Percentiles rank a stretch among this genome's conserved stretches.
These are phyloP conservation scores for Stenurella melanura DNA, from an alignment of 2,888 invertebrate genomes.

Conservation along the genomic window DNA sequence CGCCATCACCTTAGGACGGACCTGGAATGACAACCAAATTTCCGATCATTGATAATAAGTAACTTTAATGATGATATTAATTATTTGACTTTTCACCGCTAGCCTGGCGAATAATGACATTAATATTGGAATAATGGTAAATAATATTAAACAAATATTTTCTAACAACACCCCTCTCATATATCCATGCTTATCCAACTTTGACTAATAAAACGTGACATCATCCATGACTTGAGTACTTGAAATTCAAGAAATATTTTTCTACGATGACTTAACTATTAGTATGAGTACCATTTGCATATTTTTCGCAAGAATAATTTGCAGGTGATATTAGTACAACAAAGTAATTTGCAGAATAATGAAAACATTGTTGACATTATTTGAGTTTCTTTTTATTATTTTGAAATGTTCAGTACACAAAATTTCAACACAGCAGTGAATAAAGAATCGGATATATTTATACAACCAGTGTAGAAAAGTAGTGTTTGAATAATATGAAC, in stretches of 20 bases:
- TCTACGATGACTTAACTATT: background rate
- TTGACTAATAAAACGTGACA: background rate
- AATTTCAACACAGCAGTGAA: background rate
- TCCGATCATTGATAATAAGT: too few species aligned
- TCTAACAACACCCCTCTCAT: too few species aligned
- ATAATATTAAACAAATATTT: too few species aligned
- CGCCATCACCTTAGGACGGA: too few species aligned
- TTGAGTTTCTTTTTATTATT: background rate
- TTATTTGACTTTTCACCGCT: too few species aligned
- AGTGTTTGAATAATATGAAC: too few species aligned
- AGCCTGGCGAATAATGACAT: too few species aligned
- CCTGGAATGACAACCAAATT: too few species aligned
- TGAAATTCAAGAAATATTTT: background rate
- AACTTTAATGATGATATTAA: too few species aligned
- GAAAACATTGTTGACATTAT: background rate
- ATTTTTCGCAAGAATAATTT: slow-evolving; percentile 7
- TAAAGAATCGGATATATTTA: background rate
- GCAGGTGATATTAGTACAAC: background rate
- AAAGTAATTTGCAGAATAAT: background rate
- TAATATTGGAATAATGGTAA: too few species aligned
- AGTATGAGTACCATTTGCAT: background rate
- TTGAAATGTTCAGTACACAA: background rate
- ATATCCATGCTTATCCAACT: background rate
- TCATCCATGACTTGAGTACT: background rate
- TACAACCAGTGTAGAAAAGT: background rate